Conservation (phyloP, 2,113 vertebrate species). For the Malurus cyaneus region DNA sequence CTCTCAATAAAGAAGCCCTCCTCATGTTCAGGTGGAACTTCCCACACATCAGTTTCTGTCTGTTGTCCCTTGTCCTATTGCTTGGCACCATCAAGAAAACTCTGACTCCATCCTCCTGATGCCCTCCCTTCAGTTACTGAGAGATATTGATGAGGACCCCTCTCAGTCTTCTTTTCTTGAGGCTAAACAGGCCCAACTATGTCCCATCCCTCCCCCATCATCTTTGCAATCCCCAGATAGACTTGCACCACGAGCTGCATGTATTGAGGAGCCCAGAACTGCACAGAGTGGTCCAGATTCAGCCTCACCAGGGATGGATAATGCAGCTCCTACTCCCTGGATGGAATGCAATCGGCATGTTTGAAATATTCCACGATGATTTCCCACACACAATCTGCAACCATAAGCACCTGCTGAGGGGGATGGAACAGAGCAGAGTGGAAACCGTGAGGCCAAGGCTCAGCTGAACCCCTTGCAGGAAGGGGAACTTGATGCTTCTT, state of each 20-base stretch:
- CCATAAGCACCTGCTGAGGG: fast-evolving
- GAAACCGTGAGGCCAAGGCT: neutral
- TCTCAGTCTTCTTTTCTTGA: neutral
- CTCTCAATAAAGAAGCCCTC: neutral
- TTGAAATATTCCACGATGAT: neutral
- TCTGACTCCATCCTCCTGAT: neutral
- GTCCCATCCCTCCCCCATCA: neutral
- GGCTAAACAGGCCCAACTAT: neutral
- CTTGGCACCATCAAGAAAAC: neutral
- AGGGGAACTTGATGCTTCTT: fast-evolving
- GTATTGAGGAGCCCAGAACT: neutral
- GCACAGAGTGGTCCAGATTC: neutral
- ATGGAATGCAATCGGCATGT: neutral
- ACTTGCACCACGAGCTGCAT: neutral
- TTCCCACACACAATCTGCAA: neutral
- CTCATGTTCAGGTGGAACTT: neutral
- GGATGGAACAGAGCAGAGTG: neutral
- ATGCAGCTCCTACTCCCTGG: neutral
- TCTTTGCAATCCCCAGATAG: fast-evolving
- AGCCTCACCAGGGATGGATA: neutral
- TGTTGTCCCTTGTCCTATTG: neutral
- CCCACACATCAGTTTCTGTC: neutral
- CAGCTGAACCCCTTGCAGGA: neutral
- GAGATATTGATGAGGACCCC: neutral
- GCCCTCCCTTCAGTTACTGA: neutral